Percentiles rank a stretch among this genome's conserved stretches.
phyloP scores from a whole-genome alignment of 2,113 vertebrate genomes.

The Siniperca knerii region DNA sequence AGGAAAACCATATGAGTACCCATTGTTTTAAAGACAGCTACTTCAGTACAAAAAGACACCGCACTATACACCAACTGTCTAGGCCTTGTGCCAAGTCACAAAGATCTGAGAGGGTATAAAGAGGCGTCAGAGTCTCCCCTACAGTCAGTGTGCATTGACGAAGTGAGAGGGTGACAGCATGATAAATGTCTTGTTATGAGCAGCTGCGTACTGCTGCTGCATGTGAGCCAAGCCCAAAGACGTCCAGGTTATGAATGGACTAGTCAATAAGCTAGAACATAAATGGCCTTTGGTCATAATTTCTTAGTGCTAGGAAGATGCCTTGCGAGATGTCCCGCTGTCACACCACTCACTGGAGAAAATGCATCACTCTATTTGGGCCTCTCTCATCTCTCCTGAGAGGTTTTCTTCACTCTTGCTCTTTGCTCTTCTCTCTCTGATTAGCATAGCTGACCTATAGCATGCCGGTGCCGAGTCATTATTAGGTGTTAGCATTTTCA shows the following conservation, averaged over 20 bases:
- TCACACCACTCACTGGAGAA: constrained; percentile 40
- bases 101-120: constrained; percentile 29
- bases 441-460: constrained; percentile 73
- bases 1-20: constrained; percentile 19
- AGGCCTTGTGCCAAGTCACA: constrained; percentile 34
- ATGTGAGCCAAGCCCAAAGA: constrained; percentile 53
- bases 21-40: constrained; percentile 7
- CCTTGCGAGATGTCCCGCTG: constrained; percentile 51
- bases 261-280: constrained; percentile 66
- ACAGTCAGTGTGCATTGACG: constrained; percentile 34
- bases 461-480: constrained; percentile 75
- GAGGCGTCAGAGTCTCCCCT: constrained; percentile 44
- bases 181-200: constrained; percentile 65
- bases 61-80: constrained; percentile 8
- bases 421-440: constrained; percentile 17
- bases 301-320: constrained; percentile 42
- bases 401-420: neutral
- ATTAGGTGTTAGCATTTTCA: constrained; percentile 77
- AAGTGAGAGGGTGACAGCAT: constrained; percentile 63
- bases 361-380: constrained; percentile 56
- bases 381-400: constrained; percentile 1
- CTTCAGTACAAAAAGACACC: constrained; percentile 27
- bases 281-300: constrained; percentile 68
- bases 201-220: constrained; percentile 39
- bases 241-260: constrained; percentile 74